These are phyloP conservation scores for Siniperca obscura DNA, from an alignment of 2,797 vertebrate genomes.

Conservation along the genomic window DNA sequence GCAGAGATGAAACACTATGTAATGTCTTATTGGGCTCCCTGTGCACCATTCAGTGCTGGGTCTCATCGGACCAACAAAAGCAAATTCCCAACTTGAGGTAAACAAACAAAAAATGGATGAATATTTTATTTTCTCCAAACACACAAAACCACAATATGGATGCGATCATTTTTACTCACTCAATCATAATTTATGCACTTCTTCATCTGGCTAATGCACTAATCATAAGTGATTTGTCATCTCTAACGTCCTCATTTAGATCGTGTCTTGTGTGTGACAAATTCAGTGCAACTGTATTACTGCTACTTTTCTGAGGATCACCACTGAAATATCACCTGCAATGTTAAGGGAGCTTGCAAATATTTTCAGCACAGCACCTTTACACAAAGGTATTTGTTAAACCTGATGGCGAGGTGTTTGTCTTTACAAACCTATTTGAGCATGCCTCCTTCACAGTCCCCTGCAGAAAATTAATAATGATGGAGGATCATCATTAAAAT, in stretches of 20 bases:
- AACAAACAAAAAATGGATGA: constrained; percentile 75
- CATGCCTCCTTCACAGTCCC: constrained; percentile 53
- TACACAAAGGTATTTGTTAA: constrained; percentile 74
- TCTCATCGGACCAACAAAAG: constrained; percentile 64
- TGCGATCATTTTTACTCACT: constrained; percentile 65
- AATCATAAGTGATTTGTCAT: constrained; percentile 82
- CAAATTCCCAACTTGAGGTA: constrained; percentile 64
- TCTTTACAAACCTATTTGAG: constrained; percentile 59
- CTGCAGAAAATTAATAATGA: constrained; percentile 70
- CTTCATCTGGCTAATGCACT: constrained; percentile 80
- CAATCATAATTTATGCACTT: constrained; percentile 81
- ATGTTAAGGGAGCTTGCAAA: constrained; percentile 61
- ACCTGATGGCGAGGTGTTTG: constrained; percentile 59
- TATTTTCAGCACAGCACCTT: constrained; percentile 69
- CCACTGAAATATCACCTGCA: constrained; percentile 69
- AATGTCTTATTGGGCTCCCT: constrained; percentile 54
- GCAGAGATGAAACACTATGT: constrained; percentile 52
- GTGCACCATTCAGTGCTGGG: constrained; percentile 45
- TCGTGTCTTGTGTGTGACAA: constrained; percentile 69
- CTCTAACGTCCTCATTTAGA: constrained; percentile 73
- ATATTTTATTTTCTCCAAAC: constrained; percentile 73
- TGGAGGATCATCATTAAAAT: constrained; percentile 74
- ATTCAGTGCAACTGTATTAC: constrained; percentile 62
- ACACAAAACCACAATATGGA: constrained; percentile 66
- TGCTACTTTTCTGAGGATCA: constrained; percentile 61